phyloP scores from a whole-genome alignment of 2,888 invertebrate genomes.

The Drosophila colorata region DNA sequence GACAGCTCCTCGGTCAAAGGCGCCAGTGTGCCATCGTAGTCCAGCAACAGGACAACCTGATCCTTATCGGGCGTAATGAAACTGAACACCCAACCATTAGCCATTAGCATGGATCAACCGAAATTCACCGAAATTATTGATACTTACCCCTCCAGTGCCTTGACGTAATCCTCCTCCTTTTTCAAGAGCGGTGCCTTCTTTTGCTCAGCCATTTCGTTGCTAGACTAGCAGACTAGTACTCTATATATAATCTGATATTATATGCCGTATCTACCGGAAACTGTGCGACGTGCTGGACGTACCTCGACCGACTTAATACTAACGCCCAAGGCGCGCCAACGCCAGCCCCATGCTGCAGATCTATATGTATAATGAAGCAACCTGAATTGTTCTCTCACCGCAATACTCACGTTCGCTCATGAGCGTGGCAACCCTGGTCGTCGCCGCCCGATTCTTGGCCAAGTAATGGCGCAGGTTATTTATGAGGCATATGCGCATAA shows the following conservation, averaged over 20 bases:
- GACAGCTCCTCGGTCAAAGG: conserved; percentile 89
- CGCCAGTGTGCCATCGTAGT: conserved; percentile 92
- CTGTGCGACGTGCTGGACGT: conserved; percentile 80
- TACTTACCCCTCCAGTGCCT: conserved; percentile 84
- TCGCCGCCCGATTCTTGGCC: conserved; percentile 43
- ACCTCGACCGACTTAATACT: conserved; percentile 81
- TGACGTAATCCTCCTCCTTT: conserved; percentile 84
- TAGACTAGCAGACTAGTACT: conserved; percentile 6
- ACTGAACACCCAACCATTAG: conserved; percentile 50
- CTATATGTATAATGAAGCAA: conserved; percentile 37
- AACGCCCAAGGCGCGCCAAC: conserved; percentile 60
- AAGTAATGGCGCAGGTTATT: conserved; percentile 78
- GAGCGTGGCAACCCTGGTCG: conserved; percentile 65
- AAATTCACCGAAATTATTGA: no score
- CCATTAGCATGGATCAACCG: neutral
- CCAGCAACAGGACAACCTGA: conserved; percentile 89
- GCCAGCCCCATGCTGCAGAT: conserved; percentile 53
- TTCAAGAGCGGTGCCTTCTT: conserved; percentile 85
- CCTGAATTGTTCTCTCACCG: conserved; percentile 10
- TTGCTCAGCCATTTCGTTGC: conserved; percentile 83
- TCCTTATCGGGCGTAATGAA: conserved; percentile 87
- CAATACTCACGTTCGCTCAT: conserved; percentile 10
- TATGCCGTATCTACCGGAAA: conserved; percentile 68
- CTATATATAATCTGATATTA: conserved; percentile 28
- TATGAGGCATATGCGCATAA: conserved; percentile 74